Conservation (phyloP, 2,888 invertebrate species). For the Sceliomorpha sp. region DNA sequence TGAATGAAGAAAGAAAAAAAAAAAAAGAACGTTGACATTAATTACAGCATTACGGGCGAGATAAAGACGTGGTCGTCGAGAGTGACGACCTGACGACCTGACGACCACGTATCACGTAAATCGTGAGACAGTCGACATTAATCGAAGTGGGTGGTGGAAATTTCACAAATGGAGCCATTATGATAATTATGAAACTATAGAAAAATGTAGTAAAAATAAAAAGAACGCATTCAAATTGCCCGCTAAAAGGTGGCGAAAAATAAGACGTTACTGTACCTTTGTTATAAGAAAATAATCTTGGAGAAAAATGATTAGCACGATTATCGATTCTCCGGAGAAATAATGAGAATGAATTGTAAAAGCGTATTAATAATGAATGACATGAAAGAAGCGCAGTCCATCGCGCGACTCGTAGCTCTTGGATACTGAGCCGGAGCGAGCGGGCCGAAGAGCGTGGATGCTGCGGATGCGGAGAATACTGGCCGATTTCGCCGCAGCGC, state of each 20-base stretch:
- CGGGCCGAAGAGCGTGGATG: slow-evolving; percentile 63
- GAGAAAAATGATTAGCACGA: background rate
- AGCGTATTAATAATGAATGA: slow-evolving; percentile 18
- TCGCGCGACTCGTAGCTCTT: slow-evolving; percentile 26
- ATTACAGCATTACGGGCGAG: too few species aligned
- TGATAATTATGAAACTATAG: too few species aligned
- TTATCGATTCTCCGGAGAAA: slow-evolving; percentile 5
- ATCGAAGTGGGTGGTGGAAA: too few species aligned
- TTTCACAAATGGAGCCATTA: too few species aligned
- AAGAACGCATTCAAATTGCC: too few species aligned
- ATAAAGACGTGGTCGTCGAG: too few species aligned
- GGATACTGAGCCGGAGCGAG: slow-evolving; percentile 38
- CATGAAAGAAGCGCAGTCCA: slow-evolving; percentile 31
- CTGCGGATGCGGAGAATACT: slow-evolving; percentile 71
- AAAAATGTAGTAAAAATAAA: too few species aligned
- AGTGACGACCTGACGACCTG: too few species aligned
- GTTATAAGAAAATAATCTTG: slow-evolving; percentile 9
- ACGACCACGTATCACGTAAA: too few species aligned
- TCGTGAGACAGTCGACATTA: too few species aligned
- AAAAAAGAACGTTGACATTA: too few species aligned
- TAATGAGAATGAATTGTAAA: background rate
- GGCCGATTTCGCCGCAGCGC: slow-evolving; percentile 70
- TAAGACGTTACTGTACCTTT: slow-evolving; percentile 11
- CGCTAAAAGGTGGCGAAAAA: background rate
- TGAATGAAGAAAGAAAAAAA: too few species aligned